A percentile compares a stretch with the other conserved stretches of the same genome.
These are phyloP conservation scores for Leptinotarsa tumamoca DNA, from an alignment of 2,888 invertebrate species.

Conservation along the genomic window DNA sequence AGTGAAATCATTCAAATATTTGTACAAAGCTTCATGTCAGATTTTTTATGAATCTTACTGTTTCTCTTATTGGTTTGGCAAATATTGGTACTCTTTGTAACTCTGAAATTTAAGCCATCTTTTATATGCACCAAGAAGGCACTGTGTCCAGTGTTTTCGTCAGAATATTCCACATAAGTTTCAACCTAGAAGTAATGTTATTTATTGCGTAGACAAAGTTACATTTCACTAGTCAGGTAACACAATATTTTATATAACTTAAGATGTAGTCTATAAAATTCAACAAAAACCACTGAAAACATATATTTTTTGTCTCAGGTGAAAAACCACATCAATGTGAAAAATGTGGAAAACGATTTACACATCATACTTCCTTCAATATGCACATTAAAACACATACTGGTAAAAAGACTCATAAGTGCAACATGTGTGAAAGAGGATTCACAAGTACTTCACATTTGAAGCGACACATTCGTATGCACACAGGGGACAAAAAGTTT, in stretches of 20 bases:
- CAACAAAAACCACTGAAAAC: neutral
- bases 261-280: neutral
- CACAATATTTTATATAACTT: neutral
- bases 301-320: constrained; percentile 44
- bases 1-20: too few species aligned
- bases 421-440: constrained; percentile 72
- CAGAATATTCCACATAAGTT: too few species aligned
- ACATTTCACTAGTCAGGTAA: too few species aligned
- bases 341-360: constrained; percentile 63
- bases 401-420: constrained; percentile 72
- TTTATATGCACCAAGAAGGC: too few species aligned
- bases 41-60: too few species aligned
- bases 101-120: too few species aligned
- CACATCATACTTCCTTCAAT: constrained; percentile 78
- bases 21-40: too few species aligned
- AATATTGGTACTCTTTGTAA: too few species aligned
- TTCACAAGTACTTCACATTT: constrained; percentile 76
- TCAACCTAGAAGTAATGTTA: too few species aligned
- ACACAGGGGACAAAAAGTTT: constrained; percentile 74
- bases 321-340: constrained; percentile 62
- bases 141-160: too few species aligned
- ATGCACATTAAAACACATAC: constrained; percentile 77
- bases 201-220: too few species aligned
- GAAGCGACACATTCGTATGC: constrained; percentile 76
- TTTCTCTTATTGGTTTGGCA: too few species aligned